These are phyloP conservation scores for Lycaena phlaeas DNA, from an alignment of 2,888 invertebrate genomes.

Conservation along the genomic window DNA sequence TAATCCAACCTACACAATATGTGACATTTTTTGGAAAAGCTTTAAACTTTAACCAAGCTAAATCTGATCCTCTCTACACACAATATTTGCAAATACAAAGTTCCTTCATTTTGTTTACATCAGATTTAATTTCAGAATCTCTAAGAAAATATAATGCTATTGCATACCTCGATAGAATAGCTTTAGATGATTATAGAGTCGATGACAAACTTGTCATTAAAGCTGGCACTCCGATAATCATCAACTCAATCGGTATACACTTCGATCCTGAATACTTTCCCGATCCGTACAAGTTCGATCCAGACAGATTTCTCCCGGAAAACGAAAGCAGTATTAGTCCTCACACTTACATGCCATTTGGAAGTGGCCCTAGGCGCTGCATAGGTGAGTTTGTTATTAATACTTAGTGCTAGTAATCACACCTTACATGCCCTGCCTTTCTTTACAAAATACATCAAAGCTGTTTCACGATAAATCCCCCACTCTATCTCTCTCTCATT, in stretches of 20 bases:
- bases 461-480: too few relatives aligned
- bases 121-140: conserved; percentile 35
- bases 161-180: conserved; percentile 37
- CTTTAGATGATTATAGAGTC: conserved; percentile 27
- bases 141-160: conserved; percentile 36
- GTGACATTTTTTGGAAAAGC: too few relatives aligned
- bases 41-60: too few relatives aligned
- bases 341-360: conserved; percentile 57
- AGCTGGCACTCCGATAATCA: conserved; percentile 31
- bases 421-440: too few relatives aligned
- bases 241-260: conserved; percentile 31
- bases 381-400: conserved; percentile 8
- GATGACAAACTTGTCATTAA: conserved; percentile 33
- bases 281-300: conserved; percentile 65
- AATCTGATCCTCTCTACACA: too few relatives aligned
- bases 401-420: too few relatives aligned
- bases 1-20: too few relatives aligned
- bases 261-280: conserved; percentile 59
- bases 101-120: too few relatives aligned
- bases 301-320: conserved; percentile 68
- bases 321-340: conserved; percentile 46
- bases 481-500: too few relatives aligned
- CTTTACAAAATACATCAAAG: too few relatives aligned
- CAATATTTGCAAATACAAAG: too few relatives aligned
- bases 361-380: conserved; percentile 45